Conservation (phyloP, 1,140 invertebrate genomes). For the Drusus annulatus region DNA sequence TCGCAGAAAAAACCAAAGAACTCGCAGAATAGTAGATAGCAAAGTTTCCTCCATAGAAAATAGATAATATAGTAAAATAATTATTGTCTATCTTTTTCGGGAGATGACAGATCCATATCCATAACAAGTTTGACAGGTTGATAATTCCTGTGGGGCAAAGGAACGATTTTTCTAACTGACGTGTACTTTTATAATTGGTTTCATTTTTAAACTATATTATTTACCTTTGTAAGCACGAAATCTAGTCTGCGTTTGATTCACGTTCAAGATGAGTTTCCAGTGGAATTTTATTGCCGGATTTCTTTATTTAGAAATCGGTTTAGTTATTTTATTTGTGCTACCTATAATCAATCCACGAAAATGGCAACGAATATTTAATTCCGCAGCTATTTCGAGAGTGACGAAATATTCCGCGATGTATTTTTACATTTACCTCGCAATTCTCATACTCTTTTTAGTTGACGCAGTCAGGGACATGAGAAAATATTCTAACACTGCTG, state of each 20-base stretch:
- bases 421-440: constrained; percentile 64
- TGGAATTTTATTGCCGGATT: constrained; percentile 68
- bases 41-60: no score
- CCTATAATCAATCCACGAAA: constrained; percentile 66
- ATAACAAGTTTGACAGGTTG: no score
- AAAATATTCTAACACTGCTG: constrained; percentile 63
- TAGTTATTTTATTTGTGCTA: constrained; percentile 65
- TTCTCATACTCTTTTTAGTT: constrained; percentile 64
- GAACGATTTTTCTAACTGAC: neutral
- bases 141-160: no score
- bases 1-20: no score
- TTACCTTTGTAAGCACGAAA: neutral
- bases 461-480: constrained; percentile 68
- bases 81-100: no score
- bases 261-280: constrained; percentile 65
- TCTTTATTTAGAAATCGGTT: constrained; percentile 65
- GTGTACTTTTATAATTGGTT: neutral
- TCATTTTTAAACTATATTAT: neutral
- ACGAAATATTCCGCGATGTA: constrained; percentile 63
- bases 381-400: constrained; percentile 63
- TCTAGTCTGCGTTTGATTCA: neutral
- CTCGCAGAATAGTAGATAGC: no score
- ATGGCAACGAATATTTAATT: constrained; percentile 66
- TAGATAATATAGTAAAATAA: no score
- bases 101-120: no score